Conservation (phyloP, 2,888 invertebrate genomes). For the Drosophila mettleri region DNA sequence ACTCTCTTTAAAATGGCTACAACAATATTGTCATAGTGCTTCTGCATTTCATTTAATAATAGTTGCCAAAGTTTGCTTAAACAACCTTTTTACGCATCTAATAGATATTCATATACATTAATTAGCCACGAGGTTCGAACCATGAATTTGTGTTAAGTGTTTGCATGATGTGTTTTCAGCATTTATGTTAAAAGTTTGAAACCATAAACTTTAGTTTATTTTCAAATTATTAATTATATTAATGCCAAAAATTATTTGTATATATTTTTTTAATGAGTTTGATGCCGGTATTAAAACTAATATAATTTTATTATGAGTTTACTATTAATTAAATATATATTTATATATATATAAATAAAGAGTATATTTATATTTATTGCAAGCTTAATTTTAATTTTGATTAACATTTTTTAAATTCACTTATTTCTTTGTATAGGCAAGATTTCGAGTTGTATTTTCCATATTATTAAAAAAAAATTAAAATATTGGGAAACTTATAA, state of each 20-base stretch:
- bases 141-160: background rate
- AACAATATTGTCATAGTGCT: conserved; percentile 38
- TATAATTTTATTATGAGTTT: background rate
- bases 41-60: conserved; percentile 29
- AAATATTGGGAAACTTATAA: too few relatives aligned
- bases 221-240: conserved; percentile 1
- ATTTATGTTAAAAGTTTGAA: background rate
- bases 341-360: background rate
- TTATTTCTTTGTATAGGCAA: too few relatives aligned
- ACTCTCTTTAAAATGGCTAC: conserved; percentile 10
- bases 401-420: too few relatives aligned
- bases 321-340: background rate
- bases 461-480: too few relatives aligned
- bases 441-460: too few relatives aligned
- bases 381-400: too few relatives aligned
- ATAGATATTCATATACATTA: conserved; percentile 24
- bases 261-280: background rate
- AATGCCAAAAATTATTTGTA: background rate
- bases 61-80: conserved; percentile 5
- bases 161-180: background rate
- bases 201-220: background rate
- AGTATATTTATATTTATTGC: too few relatives aligned
- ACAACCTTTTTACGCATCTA: conserved; percentile 12
- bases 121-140: conserved; percentile 10
- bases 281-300: background rate